Conservation (phyloP, 2,888 invertebrate species). For the Bugula neritina region DNA sequence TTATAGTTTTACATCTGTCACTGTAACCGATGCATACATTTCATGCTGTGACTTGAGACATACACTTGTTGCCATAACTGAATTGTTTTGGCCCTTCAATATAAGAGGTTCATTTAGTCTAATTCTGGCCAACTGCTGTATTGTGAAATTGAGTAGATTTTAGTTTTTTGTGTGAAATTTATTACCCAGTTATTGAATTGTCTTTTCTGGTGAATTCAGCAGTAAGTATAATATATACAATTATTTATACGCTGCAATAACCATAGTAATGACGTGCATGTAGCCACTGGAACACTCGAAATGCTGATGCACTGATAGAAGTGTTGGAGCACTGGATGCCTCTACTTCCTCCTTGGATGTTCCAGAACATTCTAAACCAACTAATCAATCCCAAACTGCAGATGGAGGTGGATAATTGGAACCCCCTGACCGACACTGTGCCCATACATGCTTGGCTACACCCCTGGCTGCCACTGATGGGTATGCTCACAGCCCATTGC, state of each 20-base stretch:
- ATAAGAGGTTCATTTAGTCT: no score
- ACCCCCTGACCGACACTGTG: constrained; percentile 86
- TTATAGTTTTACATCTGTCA: no score
- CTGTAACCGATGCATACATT: no score
- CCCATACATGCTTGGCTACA: constrained; percentile 96
- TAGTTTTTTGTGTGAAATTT: neutral
- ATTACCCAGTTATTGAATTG: neutral
- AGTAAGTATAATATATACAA: no score
- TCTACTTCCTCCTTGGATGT: constrained; percentile 74
- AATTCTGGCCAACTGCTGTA: no score
- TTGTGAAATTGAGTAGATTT: no score
- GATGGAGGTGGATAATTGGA: constrained; percentile 77
- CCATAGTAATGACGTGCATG: neutral
- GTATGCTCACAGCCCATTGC: no score
- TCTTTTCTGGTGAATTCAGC: no score
- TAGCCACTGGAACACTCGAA: constrained; percentile 73
- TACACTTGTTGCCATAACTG: no score
- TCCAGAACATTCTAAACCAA: constrained; percentile 74
- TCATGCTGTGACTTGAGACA: no score
- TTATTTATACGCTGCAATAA: no score
- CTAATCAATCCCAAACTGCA: constrained; percentile 65
- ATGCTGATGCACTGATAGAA: constrained; percentile 70
- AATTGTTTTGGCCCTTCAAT: no score
- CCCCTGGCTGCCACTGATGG: constrained; percentile 86
- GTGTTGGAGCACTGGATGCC: constrained; percentile 76